Evolutionary conservation across 1,140 invertebrate genomes (phyloP).

Genomic region (Drosophila nannoptera): DNA sequence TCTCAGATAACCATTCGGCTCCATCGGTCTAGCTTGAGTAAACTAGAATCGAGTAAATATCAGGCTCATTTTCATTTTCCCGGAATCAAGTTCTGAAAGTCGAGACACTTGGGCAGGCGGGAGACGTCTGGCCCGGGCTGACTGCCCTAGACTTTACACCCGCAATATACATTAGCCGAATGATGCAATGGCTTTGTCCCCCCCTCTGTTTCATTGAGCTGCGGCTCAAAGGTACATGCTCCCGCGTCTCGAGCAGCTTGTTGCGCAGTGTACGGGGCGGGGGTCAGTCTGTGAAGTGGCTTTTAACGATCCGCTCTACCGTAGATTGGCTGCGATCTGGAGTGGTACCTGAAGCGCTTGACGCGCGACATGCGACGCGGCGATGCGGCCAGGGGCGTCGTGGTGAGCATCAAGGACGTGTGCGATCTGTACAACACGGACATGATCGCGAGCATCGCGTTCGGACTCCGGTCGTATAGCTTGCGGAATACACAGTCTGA

Average conservation of each 20-base stretch:
- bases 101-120: background rate
- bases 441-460: slow-evolving; percentile 82
- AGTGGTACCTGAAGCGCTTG: slow-evolving; percentile 65
- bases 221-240: no score
- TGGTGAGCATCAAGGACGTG: slow-evolving; percentile 79
- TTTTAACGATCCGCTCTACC: background rate
- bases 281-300: background rate
- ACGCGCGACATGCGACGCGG: slow-evolving; percentile 60
- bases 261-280: slow-evolving; percentile 10
- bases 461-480: slow-evolving; percentile 82
- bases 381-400: slow-evolving; percentile 42
- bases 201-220: no score
- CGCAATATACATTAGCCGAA: no score
- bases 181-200: no score
- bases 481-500: slow-evolving; percentile 80
- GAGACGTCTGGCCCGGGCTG: background rate
- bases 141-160: slow-evolving; percentile 14
- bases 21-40: background rate
- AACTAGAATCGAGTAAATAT: background rate
- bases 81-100: background rate
- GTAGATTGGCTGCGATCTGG: slow-evolving; percentile 69
- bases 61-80: background rate
- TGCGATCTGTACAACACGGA: slow-evolving; percentile 82
- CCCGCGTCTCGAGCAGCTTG: background rate
- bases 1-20: no score